Evolutionary conservation across 2,888 invertebrate genomes (phyloP), one percentile per base, ranked within the genome.

Genomic region (Sipha maydis): DNA sequence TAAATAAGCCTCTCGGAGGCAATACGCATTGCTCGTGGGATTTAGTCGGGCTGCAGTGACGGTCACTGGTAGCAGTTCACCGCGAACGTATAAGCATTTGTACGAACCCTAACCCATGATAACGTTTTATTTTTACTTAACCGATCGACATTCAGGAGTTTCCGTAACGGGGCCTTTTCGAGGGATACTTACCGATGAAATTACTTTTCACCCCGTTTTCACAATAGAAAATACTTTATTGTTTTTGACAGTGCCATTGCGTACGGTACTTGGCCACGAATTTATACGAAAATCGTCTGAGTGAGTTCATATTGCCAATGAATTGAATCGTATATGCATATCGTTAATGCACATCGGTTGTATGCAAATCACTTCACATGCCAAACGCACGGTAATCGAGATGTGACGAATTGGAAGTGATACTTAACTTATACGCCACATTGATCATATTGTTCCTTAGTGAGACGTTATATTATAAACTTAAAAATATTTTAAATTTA

Each of bases 121-220:
- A 82, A 82, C 82, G n/a, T 80, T 41, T 69, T 67, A 82, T 69
- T 41, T 69, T 82, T 69, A 82, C 82, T 69, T 69, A 54, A 69
- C 41, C 67, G 82, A 69, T 41, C 82, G 69, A 41, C 69, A 25
- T 48, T 41, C 61, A 79, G n/a, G 3, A 0, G 28, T 41, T 82
- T 82, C 67, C 28, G 80, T 69, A 69, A 41, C 67, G 41, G 5
- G 82, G 69, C 67, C 69, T 82, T 82, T 82, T 69, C 21, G 28
- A 41, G 41, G 41, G 41, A 69, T 38, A 69, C 82, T 5, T 48
- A 8, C 19, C 82, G 8, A 28, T 69, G 82, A 82, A 69, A 82
- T 82, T 82, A 82, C 41, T 82, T 82, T 82, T 82, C 41, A 38
- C 79, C 61, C 56, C 61, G n/a, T 38, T n/a, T 54, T 9, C 54